phyloP scores from a whole-genome alignment of 1,140 invertebrate genomes.

The Diorhabda sublineata region DNA sequence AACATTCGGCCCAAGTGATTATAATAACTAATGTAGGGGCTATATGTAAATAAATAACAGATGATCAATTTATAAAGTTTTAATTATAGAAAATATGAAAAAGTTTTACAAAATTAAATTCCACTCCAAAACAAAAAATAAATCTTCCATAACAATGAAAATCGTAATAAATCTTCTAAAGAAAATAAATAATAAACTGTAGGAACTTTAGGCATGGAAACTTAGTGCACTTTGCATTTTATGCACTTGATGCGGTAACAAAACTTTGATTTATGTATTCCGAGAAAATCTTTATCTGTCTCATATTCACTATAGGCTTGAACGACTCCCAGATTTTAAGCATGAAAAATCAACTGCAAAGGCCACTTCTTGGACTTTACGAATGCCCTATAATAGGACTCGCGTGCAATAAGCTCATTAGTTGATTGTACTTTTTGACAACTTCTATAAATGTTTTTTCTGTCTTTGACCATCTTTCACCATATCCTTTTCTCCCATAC shows the following conservation, averaged over 20 bases:
- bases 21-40: no score
- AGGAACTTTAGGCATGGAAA: background rate
- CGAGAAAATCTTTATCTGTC: constrained; percentile 5
- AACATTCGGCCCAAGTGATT: no score
- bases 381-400: constrained; percentile 19
- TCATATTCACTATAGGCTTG: constrained; percentile 22
- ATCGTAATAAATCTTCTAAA: no score
- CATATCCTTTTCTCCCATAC: constrained; percentile 42
- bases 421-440: constrained; percentile 22
- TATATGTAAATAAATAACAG: no score
- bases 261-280: background rate
- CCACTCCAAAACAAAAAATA: no score
- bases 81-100: background rate
- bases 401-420: no score
- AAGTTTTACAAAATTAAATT: no score
- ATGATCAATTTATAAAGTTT: background rate
- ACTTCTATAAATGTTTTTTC: constrained; percentile 26
- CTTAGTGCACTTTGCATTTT: background rate
- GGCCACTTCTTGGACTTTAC: constrained; percentile 22
- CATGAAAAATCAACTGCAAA: constrained; percentile 9
- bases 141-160: no score
- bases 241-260: background rate
- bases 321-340: constrained; percentile 7
- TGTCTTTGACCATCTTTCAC: constrained; percentile 41
- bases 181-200: no score